phyloP scores from a whole-genome alignment of 2,888 invertebrate genomes.

The Mesorhabditis belari region DNA sequence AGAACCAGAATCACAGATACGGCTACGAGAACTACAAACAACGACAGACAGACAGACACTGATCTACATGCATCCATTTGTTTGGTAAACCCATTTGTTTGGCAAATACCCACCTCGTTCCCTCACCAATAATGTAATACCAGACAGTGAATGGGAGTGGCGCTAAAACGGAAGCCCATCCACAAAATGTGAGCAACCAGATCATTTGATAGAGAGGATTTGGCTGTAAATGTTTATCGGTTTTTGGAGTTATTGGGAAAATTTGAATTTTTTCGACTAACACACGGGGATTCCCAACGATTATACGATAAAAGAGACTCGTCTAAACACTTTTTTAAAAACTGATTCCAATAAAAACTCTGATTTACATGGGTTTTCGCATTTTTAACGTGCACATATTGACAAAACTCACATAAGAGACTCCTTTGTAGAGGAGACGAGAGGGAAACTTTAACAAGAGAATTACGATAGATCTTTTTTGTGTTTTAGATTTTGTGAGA shows the following conservation, averaged over 20 bases:
- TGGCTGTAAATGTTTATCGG: slow-evolving; percentile 33
- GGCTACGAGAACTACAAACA: no score
- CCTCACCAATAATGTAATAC: slow-evolving; percentile 49
- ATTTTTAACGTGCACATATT: no score
- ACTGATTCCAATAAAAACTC: no score
- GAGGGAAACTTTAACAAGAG: neutral
- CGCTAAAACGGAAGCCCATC: slow-evolving; percentile 46
- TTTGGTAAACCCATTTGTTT: no score
- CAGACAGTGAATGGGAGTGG: slow-evolving; percentile 50
- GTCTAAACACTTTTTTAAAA: no score
- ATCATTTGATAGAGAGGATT: slow-evolving; percentile 52
- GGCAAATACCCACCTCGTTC: slow-evolving; percentile 26
- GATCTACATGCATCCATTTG: no score
- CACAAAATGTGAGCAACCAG: slow-evolving; percentile 47
- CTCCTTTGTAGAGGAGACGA: neutral
- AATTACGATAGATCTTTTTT: neutral
- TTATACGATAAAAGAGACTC: no score
- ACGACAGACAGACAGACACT: no score
- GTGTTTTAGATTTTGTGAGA: neutral
- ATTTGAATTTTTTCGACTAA: no score
- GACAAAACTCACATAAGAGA: neutral
- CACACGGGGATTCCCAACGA: no score
- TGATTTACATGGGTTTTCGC: no score
- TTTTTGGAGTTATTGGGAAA: no score
- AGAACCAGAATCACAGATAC: slow-evolving; percentile 44